A percentile compares a stretch with the other conserved stretches of the same genome.
These are phyloP conservation scores for Conopomorpha cramerella DNA, from an alignment of 1,140 invertebrate genomes.

Conservation along the genomic window DNA sequence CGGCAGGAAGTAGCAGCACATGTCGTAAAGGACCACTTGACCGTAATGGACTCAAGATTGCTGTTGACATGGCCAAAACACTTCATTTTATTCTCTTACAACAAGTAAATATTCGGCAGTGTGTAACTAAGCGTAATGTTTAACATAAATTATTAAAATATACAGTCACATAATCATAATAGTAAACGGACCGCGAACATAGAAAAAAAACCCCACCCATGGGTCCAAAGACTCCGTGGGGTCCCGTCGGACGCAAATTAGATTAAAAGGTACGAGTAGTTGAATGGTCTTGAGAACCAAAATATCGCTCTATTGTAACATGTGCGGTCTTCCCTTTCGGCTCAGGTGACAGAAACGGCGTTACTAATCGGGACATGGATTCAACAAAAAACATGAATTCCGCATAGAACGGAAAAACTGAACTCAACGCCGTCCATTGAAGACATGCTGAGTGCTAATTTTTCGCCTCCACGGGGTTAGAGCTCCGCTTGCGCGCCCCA, in stretches of 20 bases:
- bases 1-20: no score
- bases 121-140: no score
- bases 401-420: constrained; percentile 16
- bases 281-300: constrained; percentile 37
- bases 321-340: constrained; percentile 38
- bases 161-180: constrained; percentile 37
- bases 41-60: no score
- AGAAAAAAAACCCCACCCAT: constrained; percentile 26
- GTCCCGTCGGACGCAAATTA: constrained; percentile 23
- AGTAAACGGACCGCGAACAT: no score
- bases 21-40: no score
- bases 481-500: no score
- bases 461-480: constrained; percentile 29
- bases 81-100: no score
- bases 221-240: constrained; percentile 26
- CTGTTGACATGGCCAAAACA: no score
- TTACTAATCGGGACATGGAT: constrained; percentile 39
- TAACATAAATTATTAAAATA: constrained; percentile 31
- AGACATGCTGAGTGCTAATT: constrained; percentile 40
- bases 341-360: constrained; percentile 41
- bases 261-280: constrained; percentile 44
- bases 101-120: no score
- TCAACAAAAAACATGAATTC: constrained; percentile 12
- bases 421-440: constrained; percentile 14
- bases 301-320: constrained; percentile 34